Conservation (phyloP, 2,888 invertebrate species). For the Listrodromus nycthemerus region DNA sequence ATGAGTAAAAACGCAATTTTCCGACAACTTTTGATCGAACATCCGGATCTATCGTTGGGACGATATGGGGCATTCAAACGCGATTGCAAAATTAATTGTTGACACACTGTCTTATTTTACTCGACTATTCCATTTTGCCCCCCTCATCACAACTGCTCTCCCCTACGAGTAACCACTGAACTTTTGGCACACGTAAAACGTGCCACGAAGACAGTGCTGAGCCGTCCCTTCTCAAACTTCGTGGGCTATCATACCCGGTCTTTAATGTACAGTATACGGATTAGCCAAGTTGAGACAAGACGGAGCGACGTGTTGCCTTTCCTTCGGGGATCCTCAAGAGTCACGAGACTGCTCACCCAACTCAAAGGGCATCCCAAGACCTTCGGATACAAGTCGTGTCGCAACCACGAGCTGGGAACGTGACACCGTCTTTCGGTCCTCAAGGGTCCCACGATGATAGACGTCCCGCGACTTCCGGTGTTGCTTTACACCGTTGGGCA, state of each 20-base stretch:
- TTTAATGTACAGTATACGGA: background rate
- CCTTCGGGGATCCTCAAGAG: background rate
- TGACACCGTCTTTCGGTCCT: conserved; percentile 10
- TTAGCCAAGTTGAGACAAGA: conserved; percentile 14
- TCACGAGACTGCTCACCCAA: conserved; percentile 4
- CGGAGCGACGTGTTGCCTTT: background rate
- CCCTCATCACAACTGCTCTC: no score
- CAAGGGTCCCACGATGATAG: conserved; percentile 16
- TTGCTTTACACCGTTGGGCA: background rate
- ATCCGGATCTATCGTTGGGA: no score
- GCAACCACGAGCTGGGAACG: background rate
- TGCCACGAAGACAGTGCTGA: no score
- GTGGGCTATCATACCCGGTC: background rate
- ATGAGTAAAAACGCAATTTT: no score
- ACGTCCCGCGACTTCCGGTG: conserved; percentile 20
- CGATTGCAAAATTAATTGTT: no score
- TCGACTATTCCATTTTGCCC: no score
- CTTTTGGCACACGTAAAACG: no score
- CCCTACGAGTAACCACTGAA: no score
- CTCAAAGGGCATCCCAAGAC: background rate
- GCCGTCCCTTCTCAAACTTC: background rate
- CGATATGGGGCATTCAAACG: no score
- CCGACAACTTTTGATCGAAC: no score
- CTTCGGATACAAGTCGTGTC: conserved; percentile 10
- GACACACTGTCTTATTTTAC: no score